Evolutionary conservation across 2,797 vertebrate species (phyloP), one percentile per base, ranked within the genome.

Genomic region (Platalea minor): DNA sequence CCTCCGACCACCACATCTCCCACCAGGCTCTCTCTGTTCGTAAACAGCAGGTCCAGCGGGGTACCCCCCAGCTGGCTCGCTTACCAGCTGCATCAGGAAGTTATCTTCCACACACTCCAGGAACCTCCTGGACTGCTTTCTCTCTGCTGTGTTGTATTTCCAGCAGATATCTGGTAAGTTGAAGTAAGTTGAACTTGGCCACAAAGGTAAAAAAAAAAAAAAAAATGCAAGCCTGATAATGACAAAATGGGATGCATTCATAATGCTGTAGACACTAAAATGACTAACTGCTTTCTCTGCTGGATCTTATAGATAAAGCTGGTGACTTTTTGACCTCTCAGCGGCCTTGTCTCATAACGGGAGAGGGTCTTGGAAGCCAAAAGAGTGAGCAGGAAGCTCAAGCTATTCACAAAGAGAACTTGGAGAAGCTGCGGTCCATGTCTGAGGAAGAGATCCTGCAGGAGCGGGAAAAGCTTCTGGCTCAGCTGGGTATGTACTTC

Each of bases 381-480:
- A 96, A 97, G 31, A 96, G 98, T 54, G 87, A 97, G 64, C 95
- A 95, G 82, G 99, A 99, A 97, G 98, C 95, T 46, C 95, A 98
- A 95, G 99, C 98, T 96, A 99, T 99, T 97, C 99, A 99, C 82
- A 92, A 64, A 93, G 99, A 99, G 97, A 99, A 99, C 76, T 78
- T 99, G 95, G 97, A 98, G 50, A 99, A 98, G 92, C 97, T 99
- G 73, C 98, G 90, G 79, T 97, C 96, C 64, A 98, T 99, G 99
- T 98, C 98, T 64, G 93, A 96, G 60, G 97, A 98, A 50, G 99
- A 99, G 94, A 99, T 99, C 92, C 90, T 98, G 39, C 97, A 98
- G 89, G 99, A 99, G 83, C 99, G 98, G 93, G 97, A 98, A 31
- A 98, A 73, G 83, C 97, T 99, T 88, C 93, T 99, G 89, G 96